Conservation (phyloP, 2,113 vertebrate genomes). For the Orycteropus afer region DNA sequence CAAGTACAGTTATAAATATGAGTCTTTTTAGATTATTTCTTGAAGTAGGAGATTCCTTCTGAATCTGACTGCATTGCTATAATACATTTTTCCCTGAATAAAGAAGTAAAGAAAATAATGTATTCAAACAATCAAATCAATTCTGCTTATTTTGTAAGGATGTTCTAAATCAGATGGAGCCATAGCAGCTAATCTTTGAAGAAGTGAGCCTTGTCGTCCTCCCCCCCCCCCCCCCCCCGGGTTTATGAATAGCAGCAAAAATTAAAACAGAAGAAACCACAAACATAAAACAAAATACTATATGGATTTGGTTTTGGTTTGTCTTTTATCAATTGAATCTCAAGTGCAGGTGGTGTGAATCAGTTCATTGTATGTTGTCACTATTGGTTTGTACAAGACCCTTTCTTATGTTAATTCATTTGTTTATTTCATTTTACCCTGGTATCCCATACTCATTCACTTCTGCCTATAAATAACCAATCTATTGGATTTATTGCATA, state of each 20-base stretch:
- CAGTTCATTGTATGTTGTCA: neutral
- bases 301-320: too few relatives aligned
- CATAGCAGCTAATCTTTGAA: constrained; percentile 19
- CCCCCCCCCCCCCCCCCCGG: too few relatives aligned
- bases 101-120: constrained; percentile 45
- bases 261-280: constrained; percentile 20
- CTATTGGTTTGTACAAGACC: neutral
- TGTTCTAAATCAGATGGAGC: constrained; percentile 15
- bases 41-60: neutral
- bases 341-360: neutral
- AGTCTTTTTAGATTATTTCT: constrained; percentile 18
- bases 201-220: neutral
- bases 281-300: constrained; percentile 47
- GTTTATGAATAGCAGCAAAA: constrained; percentile 39
- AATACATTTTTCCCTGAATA: neutral
- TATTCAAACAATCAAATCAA: neutral
- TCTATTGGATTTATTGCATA: neutral
- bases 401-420: neutral
- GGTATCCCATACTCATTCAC: neutral
- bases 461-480: neutral
- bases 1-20: neutral
- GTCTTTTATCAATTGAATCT: neutral
- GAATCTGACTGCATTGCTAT: constrained; percentile 14
- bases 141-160: constrained; percentile 45
- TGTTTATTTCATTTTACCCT: neutral